Base-by-base conservation (phyloP, 2,113 vertebrate genomes). In the Brienomyrus brachyistius region DNA sequence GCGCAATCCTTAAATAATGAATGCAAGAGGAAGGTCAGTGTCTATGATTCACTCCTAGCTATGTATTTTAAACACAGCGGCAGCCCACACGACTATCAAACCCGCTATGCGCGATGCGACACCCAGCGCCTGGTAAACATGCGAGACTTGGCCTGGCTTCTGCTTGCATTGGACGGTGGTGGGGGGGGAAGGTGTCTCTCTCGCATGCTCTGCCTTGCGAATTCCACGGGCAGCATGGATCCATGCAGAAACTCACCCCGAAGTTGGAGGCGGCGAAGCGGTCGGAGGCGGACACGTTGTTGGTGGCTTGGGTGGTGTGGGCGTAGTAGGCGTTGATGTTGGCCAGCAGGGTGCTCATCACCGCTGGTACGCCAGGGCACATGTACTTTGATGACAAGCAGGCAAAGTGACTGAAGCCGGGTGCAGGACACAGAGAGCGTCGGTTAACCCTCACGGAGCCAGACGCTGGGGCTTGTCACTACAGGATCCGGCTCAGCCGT, bases 301-400 rank as follows among this genome's bases (percentile, higher is more conserved):
- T 98, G 77, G 98, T 98, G 88, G 98, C 96, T 92, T 96, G 96
- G 1, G 98, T 99, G 93, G 98, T 99, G 95, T 99, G 98, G 1
- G 98, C 98, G 0, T 99, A 99, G 96, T 99, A 99, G 91, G 98
- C 98, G 0, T 99, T 99, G 94, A 99, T 99, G 95, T 99, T 99
- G 92, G 98, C 98, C 2, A 99, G 95, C 66, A 99, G 95, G 48
- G 98, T 99, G 89, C 98, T 99, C 98, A 99, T 99, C 91, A 99
- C 98, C 0, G 98, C 98, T 0, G 98, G 98, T 52, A 99, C 98
- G 6, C 98, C 98, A 0, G 98, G 98, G 91, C 98, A 99, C 98
- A 99, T 99, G 93, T 99, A 99, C 93, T 99, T 99, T 31, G 98
- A 99, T 47, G 98, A 99, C 88, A 99, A 96, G 95, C 98, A 99